These are phyloP conservation scores for Oreochromis tanganicae DNA, from an alignment of 2,113 vertebrate species.

Conservation along the genomic window DNA sequence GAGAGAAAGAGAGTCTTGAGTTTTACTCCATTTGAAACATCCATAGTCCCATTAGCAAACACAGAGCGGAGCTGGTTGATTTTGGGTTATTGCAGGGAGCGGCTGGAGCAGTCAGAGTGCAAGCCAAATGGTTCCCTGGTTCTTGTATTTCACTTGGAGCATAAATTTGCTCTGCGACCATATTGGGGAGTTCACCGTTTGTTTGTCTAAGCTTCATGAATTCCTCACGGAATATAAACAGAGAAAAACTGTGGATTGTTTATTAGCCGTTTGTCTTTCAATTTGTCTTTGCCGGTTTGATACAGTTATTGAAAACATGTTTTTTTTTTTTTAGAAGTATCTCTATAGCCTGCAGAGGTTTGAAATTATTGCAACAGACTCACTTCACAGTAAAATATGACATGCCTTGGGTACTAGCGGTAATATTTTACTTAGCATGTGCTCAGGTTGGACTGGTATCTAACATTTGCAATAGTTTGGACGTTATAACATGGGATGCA, in stretches of 20 bases:
- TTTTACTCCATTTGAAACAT: slow-evolving; percentile 54
- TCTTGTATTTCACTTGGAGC: slow-evolving; percentile 50
- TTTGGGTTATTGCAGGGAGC: slow-evolving; percentile 60
- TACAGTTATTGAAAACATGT: background rate
- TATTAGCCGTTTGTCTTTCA: slow-evolving; percentile 35
- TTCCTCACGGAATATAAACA: background rate
- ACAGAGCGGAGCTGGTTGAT: slow-evolving; percentile 59
- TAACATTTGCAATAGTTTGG: background rate
- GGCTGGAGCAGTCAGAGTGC: slow-evolving; percentile 54
- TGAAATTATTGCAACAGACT: background rate
- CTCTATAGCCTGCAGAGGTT: background rate
- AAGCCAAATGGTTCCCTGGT: slow-evolving; percentile 52
- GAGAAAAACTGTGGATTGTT: slow-evolving; percentile 13
- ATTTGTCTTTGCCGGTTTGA: background rate
- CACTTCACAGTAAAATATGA: background rate
- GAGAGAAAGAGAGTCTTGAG: slow-evolving; percentile 39
- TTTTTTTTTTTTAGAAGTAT: background rate
- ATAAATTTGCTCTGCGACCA: slow-evolving; percentile 59
- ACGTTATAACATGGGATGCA: background rate
- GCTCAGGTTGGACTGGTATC: background rate
- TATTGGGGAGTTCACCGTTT: slow-evolving; percentile 63
- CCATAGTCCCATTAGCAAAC: slow-evolving; percentile 62
- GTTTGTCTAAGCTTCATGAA: slow-evolving; percentile 51
- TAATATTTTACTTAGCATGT: background rate
- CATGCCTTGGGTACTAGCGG: background rate